These are phyloP conservation scores for Ptilodon capucinus DNA, from an alignment of 2,888 invertebrate species.

Conservation along the genomic window DNA sequence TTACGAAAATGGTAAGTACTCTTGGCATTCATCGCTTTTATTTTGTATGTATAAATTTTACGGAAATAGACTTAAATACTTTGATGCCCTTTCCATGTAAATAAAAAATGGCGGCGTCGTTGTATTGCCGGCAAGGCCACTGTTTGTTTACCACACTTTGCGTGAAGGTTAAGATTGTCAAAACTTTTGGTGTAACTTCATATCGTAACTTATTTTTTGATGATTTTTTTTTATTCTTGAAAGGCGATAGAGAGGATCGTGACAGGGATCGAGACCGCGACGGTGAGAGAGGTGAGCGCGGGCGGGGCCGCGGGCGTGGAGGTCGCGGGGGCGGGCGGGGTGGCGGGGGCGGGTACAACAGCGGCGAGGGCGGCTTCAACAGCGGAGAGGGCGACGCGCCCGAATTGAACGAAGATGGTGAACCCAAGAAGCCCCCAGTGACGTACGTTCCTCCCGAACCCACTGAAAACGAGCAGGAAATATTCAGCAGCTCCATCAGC, in stretches of 20 bases:
- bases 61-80: too few species aligned
- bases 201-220: too few species aligned
- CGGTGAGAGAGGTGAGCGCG: slow-evolving; percentile 48
- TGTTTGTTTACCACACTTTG: too few species aligned
- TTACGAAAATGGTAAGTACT: slow-evolving; percentile 42
- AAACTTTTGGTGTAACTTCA: too few species aligned
- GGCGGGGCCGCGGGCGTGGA: slow-evolving; percentile 44
- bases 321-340: slow-evolving; percentile 46
- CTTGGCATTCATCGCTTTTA: too few species aligned
- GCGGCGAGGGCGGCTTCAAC: slow-evolving; percentile 31
- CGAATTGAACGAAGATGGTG: slow-evolving; percentile 55
- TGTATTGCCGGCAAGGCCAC: too few species aligned
- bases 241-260: slow-evolving; percentile 35
- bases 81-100: too few species aligned
- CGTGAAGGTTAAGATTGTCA: too few species aligned
- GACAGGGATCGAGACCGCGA: slow-evolving; percentile 45
- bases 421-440: slow-evolving; percentile 70
- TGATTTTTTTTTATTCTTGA: too few species aligned
- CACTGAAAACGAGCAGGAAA: slow-evolving; percentile 85
- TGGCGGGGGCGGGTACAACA: slow-evolving; percentile 39
- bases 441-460: slow-evolving; percentile 89
- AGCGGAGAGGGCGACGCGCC: slow-evolving; percentile 34
- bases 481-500: slow-evolving; percentile 86
- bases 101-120: too few species aligned
- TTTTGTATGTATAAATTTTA: too few species aligned